Evolutionary conservation across 2,113 vertebrate genomes (phyloP).

Genomic region (Etia nguti): DNA sequence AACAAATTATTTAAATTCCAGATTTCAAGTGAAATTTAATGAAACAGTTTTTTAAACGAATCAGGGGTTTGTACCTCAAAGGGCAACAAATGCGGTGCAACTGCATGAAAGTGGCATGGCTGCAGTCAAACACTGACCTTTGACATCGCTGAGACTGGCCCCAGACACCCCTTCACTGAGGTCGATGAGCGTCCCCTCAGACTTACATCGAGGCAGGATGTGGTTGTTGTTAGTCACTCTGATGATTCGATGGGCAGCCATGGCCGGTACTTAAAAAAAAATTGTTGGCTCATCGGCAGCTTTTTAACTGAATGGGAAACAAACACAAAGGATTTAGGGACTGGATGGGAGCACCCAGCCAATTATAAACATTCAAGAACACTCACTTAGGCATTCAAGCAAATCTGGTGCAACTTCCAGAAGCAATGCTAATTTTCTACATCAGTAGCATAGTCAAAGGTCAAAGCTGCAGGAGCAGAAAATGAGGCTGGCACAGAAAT

Average conservation of each 20-base stretch:
- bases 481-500: not conserved
- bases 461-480: not conserved
- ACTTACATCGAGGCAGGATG: conserved; percentile 88
- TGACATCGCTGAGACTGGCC: conserved; percentile 81
- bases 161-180: conserved; percentile 78
- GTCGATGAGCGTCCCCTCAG: conserved; percentile 91
- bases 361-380: not conserved
- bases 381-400: not conserved
- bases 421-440: conserved; percentile 8
- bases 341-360: not conserved
- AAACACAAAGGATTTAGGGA: not conserved
- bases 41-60: not conserved
- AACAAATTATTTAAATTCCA: not conserved
- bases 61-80: not conserved
- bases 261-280: conserved; percentile 39
- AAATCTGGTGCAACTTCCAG: not conserved
- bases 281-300: conserved; percentile 42
- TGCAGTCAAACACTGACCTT: conserved; percentile 75
- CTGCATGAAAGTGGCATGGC: not conserved
- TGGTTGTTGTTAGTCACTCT: conserved; percentile 82
- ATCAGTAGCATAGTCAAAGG: conserved; percentile 11
- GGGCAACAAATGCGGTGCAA: not conserved
- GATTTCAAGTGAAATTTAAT: not conserved
- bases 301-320: conserved; percentile 38
- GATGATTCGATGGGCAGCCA: conserved; percentile 95